Conservation (phyloP, 2,888 invertebrate genomes). For the Troides helena region DNA sequence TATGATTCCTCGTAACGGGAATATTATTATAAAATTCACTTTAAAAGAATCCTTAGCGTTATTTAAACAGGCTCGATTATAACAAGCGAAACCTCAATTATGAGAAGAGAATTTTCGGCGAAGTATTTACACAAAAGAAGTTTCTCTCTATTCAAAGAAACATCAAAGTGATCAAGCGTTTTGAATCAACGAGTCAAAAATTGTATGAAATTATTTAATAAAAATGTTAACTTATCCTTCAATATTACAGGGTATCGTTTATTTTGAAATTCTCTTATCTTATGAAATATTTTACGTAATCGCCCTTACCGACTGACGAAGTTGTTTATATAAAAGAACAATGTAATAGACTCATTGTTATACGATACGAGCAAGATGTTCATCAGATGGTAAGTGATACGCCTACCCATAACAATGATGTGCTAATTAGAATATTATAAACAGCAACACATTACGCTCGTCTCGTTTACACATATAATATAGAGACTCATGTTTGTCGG, state of each 20-base stretch:
- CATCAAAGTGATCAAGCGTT: slow-evolving; percentile 22
- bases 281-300: background rate
- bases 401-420: too few species aligned
- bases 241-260: background rate
- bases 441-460: too few species aligned
- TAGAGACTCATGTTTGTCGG: too few species aligned
- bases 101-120: slow-evolving; percentile 3
- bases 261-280: background rate
- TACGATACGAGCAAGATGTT: too few species aligned
- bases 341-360: background rate
- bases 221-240: background rate
- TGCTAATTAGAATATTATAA: too few species aligned
- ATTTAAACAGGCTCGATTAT: slow-evolving; percentile 14
- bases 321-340: background rate
- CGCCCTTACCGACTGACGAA: background rate
- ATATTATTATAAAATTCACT: background rate
- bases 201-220: slow-evolving; percentile 15
- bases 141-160: slow-evolving; percentile 15
- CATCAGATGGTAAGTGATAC: too few species aligned
- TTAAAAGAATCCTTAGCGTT: slow-evolving; percentile 7
- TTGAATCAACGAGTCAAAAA: slow-evolving; percentile 16
- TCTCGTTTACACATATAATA: too few species aligned
- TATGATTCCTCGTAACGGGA: too few species aligned
- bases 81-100: slow-evolving; percentile 18
- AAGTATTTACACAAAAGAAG: slow-evolving; percentile 11